A percentile compares a stretch with the other conserved stretches of the same genome.
Conservation (phyloP, 2,113 vertebrate species). For the Myiozetetes cayanensis region DNA sequence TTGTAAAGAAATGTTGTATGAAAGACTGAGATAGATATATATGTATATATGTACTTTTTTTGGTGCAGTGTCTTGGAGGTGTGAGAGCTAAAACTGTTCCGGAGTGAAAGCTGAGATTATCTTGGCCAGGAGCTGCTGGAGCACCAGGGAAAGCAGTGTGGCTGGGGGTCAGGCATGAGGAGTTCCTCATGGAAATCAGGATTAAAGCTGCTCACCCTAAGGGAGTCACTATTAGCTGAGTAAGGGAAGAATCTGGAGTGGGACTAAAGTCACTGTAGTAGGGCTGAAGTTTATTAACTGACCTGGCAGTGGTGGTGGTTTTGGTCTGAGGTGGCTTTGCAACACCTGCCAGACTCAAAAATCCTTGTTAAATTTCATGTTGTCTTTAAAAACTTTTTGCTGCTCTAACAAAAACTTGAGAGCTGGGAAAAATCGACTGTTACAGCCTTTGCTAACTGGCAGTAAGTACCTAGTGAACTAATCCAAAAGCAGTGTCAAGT, state of each 20-base stretch:
- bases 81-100: neutral
- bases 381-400: neutral
- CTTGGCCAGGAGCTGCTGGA: neutral
- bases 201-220: neutral
- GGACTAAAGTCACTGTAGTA: neutral
- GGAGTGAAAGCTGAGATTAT: neutral
- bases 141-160: neutral
- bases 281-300: neutral
- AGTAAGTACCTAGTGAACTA: neutral
- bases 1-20: neutral
- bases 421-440: neutral
- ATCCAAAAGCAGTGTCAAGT: neutral
- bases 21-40: neutral
- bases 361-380: neutral
- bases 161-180: neutral
- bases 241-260: neutral
- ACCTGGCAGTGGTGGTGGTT: fast-evolving
- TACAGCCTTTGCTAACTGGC: fast-evolving
- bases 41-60: neutral
- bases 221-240: neutral
- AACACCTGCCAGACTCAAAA: neutral
- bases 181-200: neutral
- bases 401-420: neutral
- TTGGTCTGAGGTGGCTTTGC: neutral
- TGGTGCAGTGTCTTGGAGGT: neutral